Percentiles rank a stretch among this genome's conserved stretches.
Conservation (phyloP, 2,888 invertebrate species). For the Eilema sororculum region DNA sequence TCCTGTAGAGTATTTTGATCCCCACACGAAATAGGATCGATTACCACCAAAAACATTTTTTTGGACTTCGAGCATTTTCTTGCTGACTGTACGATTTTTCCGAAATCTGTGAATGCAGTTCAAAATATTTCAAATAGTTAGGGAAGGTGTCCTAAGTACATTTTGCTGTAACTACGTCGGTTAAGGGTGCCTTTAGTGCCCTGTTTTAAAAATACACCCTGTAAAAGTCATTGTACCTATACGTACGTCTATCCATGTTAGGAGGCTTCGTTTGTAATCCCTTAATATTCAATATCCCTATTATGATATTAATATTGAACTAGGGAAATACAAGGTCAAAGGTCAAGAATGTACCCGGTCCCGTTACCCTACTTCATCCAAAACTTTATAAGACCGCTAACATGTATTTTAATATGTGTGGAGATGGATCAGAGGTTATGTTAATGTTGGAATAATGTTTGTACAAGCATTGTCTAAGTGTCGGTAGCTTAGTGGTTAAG, state of each 20-base stretch:
- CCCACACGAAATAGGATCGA: too few species aligned
- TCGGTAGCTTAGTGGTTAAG: too few species aligned
- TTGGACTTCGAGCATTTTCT: too few species aligned
- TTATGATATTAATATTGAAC: background rate
- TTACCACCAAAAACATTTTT: too few species aligned
- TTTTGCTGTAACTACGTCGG: too few species aligned
- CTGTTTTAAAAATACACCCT: too few species aligned
- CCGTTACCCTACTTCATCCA: background rate
- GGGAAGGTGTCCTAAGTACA: too few species aligned
- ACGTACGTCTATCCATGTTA: background rate
- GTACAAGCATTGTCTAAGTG: background rate
- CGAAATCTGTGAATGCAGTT: too few species aligned
- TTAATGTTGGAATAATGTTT: conserved; percentile 3
- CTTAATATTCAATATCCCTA: background rate
- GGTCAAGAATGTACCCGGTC: background rate
- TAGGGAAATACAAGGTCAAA: background rate
- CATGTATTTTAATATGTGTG: conserved; percentile 33
- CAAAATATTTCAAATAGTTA: too few species aligned
- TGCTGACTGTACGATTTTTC: too few species aligned
- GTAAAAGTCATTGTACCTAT: background rate
- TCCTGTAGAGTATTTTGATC: too few species aligned
- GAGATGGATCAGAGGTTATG: conserved; percentile 24
- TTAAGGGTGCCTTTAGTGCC: too few species aligned
- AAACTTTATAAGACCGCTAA: conserved; percentile 41
- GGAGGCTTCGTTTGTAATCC: background rate